Base-by-base conservation (phyloP, 2,797 vertebrate species). In the Falco peregrinus region DNA sequence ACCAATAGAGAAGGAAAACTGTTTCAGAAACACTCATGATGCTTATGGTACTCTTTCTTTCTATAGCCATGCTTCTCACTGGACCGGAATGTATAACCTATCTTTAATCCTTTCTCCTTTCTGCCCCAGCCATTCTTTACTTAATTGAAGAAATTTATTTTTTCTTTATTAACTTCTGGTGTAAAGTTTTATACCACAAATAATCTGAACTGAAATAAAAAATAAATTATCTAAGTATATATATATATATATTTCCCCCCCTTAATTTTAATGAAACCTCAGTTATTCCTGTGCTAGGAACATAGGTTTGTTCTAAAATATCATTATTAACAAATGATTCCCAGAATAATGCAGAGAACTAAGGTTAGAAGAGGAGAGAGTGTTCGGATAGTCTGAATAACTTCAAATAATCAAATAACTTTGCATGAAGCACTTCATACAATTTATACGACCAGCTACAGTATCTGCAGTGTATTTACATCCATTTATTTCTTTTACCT, bases 161-260 rank as follows among this genome's bases (percentile, higher is more conserved):
- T 15, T 8, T 39, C 35, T 37, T 1, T 3, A 61, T 21, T 48
- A 47, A 28, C 24, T 45, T 59, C 16, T 4, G 1, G 17, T 80
- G n/a, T 33, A 8, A 77, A 41, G 54, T 51, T 88, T 60, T 81
- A 35, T 8, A 45, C 1, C 2, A 63, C 11, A 81, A 84, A 74
- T 16, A 35, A 83, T 21, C 16, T 33, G 61, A 76, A 26, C 2
- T 50, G 4, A 21, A 77, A 37, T 57, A 65, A 68, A 45, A 47
- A 10, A 33, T 4, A 48, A 59, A 47, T 33, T 20, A 85, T 12
- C 0, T 1, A 57, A 6, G 8, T 18, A 6, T 50, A 3, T n/a
- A 29, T 28, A 61, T 57, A 5, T 37, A 39, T 39, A 39, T 39
- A 22, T 53, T 61, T 54, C 48, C 4, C 11, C 12, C 6, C 7